These are phyloP conservation scores for Drosophila nigrodunni DNA, from an alignment of 1,140 invertebrate genomes.

Conservation along the genomic window DNA sequence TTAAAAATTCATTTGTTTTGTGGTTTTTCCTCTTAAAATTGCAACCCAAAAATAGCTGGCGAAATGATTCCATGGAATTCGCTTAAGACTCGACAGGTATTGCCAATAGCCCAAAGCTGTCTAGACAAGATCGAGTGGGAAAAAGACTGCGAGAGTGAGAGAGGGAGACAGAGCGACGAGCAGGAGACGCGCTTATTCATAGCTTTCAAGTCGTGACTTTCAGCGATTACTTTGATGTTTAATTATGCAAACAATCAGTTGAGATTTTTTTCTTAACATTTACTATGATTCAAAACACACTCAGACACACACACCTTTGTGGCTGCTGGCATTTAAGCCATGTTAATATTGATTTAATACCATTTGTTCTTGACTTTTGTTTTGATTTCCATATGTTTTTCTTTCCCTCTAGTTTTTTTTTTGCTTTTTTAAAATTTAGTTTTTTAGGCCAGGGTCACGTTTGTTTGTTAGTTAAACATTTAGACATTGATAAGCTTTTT, in stretches of 20 bases:
- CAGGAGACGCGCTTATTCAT: slow-evolving; percentile 8
- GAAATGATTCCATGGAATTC: slow-evolving; percentile 36
- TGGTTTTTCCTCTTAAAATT: slow-evolving; percentile 49
- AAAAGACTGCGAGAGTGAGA: not conserved
- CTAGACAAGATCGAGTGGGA: not conserved
- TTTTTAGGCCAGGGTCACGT: not conserved
- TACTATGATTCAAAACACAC: not conserved
- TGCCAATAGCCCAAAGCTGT: not conserved
- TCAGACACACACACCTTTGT: slow-evolving; percentile 2
- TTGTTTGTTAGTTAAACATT: not conserved
- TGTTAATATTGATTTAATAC: slow-evolving; percentile 4
- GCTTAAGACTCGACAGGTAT: not conserved
- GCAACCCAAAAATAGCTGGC: slow-evolving; percentile 54
- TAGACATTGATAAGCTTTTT: not conserved
- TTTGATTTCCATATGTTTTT: slow-evolving; percentile 2
- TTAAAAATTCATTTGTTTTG: slow-evolving; percentile 44
- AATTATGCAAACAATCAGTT: too few relatives aligned
- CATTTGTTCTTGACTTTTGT: not conserved
- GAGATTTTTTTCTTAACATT: slow-evolving; percentile 9
- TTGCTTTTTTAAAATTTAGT: not conserved
- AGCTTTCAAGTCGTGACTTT: slow-evolving; percentile 27
- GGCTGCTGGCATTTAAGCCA: not conserved
- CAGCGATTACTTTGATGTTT: not conserved
- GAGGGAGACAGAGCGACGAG: not conserved
- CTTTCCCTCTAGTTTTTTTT: not conserved